A percentile compares a stretch with the other conserved stretches of the same genome.
These are phyloP conservation scores for Mormyrops boulengeri DNA, from an alignment of 2,797 vertebrate species.

Conservation along the genomic window DNA sequence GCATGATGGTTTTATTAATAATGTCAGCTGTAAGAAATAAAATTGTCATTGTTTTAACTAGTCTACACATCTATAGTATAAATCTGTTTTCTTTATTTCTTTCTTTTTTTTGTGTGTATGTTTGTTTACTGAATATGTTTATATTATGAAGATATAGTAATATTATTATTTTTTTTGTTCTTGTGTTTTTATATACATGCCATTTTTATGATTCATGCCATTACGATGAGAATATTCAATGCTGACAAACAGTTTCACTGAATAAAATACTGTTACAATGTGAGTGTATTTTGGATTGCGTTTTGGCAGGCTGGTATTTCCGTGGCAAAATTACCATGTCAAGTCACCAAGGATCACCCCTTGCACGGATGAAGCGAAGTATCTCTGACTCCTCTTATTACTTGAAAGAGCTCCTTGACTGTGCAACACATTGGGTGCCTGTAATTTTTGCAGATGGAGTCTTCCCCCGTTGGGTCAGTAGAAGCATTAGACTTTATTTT, in stretches of 20 bases:
- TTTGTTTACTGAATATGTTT: neutral
- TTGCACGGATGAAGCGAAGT: neutral
- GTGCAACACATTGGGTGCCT: constrained; percentile 13
- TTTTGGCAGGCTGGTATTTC: constrained; percentile 13
- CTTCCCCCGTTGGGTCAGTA: neutral
- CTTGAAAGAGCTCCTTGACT: constrained; percentile 15
- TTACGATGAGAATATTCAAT: neutral
- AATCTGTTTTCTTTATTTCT: neutral
- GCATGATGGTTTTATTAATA: constrained; percentile 16
- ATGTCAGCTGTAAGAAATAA: neutral
- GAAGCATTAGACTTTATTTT: neutral
- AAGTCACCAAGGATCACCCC: constrained; percentile 7
- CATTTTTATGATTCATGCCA: neutral
- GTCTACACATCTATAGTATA: neutral
- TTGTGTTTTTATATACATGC: neutral
- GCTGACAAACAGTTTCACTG: neutral
- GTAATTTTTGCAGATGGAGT: constrained; percentile 15
- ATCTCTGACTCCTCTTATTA: neutral
- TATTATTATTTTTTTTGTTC: neutral
- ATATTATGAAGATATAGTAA: neutral
- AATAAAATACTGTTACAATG: neutral
- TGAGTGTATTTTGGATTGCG: neutral
- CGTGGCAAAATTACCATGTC: neutral
- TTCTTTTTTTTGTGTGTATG: neutral
- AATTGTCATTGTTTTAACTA: constrained; percentile 11